Base-by-base conservation (phyloP, 1,140 invertebrate species). In the Drosophila albomicans region DNA sequence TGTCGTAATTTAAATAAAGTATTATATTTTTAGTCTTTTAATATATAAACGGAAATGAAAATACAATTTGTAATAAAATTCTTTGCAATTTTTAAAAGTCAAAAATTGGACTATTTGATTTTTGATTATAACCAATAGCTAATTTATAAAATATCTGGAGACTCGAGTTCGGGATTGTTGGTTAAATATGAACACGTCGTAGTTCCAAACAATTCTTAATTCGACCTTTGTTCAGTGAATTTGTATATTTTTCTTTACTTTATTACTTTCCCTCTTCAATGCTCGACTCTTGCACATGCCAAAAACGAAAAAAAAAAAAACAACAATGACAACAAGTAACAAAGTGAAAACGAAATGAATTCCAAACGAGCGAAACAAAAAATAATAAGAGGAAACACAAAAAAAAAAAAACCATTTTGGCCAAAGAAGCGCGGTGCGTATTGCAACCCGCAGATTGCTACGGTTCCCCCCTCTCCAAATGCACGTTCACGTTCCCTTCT, bases 381-480 rank as follows among this genome's bases (percentile, higher is more conserved):
- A 46, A 52, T 61, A 69, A 25, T 49, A 49, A 51, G 16, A 52
- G 10, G 20, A 25, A 25, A 25, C 20, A 25, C 20, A 49, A 49
- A 28, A 59, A 85, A 16, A 38, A 49, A 68, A 71, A 59, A 85
- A 85, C 81, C 81, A 85, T 85, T 85, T 86, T 85, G 82, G 81
- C 81, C 81, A 86, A 71, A 75, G 78, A 78, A 13, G 68, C 69
- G 77, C 74, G 77, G 77, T 79, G 67, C 73, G 74, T 57, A 64
- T 59, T 85, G 81, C 78, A 85, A 81, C 82, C 82, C 81, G 82
- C 81, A 85, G 81, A 86, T 75, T 75, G 75, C 58, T 28, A 66
- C 54, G 57, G 56, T 62, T 56, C 52, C 41, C 35, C 38, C 25
- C 32, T 16, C n/a, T 25, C 25, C 32, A 20, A 43, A 16, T 52